Percentiles rank a stretch among this genome's conserved stretches.
Conservation (phyloP, 2,888 invertebrate species). For the Allygus modestus region DNA sequence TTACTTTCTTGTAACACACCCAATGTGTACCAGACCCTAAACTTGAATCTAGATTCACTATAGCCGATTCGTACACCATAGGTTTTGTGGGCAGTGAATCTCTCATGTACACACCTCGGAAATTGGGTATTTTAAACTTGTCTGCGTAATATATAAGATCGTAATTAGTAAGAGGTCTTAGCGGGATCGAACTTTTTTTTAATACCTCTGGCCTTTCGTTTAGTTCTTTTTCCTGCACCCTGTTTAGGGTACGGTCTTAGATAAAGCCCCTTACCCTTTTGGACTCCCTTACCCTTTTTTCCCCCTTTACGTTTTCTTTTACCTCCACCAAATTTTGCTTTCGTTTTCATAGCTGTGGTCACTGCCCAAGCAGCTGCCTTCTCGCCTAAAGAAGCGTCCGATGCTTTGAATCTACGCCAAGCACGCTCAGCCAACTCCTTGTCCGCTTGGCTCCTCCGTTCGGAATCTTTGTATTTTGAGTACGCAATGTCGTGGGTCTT, state of each 20-base stretch:
- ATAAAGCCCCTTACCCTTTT: too few relatives aligned
- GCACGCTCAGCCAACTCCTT: conserved; percentile 58
- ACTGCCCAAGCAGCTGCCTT: conserved; percentile 64
- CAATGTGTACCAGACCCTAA: conserved; percentile 72
- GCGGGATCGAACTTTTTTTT: conserved; percentile 14
- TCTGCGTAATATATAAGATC: conserved; percentile 68
- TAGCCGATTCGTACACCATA: conserved; percentile 69
- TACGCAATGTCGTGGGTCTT: conserved; percentile 66
- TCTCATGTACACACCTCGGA: conserved; percentile 73
- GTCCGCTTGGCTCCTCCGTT: conserved; percentile 63
- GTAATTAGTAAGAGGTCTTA: conserved; percentile 39
- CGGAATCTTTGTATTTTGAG: conserved; percentile 34
- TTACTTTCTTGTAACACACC: conserved; percentile 72
- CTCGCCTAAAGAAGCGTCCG: conserved; percentile 61
- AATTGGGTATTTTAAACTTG: conserved; percentile 70
- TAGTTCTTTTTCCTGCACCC: neutral
- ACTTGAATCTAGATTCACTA: conserved; percentile 71
- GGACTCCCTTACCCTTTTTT: neutral
- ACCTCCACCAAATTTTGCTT: conserved; percentile 59
- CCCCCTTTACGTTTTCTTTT: neutral
- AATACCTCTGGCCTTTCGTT: neutral
- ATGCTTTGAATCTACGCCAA: conserved; percentile 63
- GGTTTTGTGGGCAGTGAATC: conserved; percentile 72
- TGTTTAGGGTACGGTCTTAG: neutral
- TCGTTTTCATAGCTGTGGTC: conserved; percentile 65